Evolutionary conservation across 2,113 vertebrate species (phyloP).

Genomic region (Elephantulus edwardii): DNA sequence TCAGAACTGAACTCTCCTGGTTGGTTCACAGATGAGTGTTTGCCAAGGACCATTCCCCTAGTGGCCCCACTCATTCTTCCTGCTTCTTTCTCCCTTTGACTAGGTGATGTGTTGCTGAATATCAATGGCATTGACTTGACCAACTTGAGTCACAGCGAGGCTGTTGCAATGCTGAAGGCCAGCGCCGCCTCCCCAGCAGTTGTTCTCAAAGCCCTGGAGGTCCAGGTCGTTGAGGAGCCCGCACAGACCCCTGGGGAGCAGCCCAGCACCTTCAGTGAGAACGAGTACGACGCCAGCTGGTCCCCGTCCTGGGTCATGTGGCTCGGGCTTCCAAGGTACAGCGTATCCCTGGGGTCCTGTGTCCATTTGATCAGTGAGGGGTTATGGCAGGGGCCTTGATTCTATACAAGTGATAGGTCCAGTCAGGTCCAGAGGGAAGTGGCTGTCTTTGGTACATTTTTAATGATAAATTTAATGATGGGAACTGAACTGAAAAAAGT

Average conservation of each 20-base stretch:
- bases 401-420: background rate
- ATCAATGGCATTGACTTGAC: slow-evolving; percentile 97
- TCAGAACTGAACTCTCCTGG: background rate
- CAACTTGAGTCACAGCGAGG: slow-evolving; percentile 95
- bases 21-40: background rate
- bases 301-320: slow-evolving; percentile 99
- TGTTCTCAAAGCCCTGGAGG: slow-evolving; percentile 92
- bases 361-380: background rate
- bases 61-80: no score
- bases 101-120: slow-evolving; percentile 95
- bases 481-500: background rate
- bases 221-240: slow-evolving; percentile 91
- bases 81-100: background rate
- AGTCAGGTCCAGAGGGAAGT: background rate
- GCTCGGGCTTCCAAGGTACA: slow-evolving; percentile 95
- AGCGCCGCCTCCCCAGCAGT: slow-evolving; percentile 93
- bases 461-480: background rate
- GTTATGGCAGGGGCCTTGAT: background rate
- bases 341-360: background rate
- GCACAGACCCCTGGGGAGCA: slow-evolving; percentile 87
- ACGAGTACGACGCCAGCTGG: slow-evolving; percentile 96
- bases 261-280: slow-evolving; percentile 88
- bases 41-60: no score
- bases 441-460: background rate
- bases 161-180: slow-evolving; percentile 96